phyloP scores from a whole-genome alignment of 1,140 invertebrate genomes.

The Xylocopa sonorina region DNA sequence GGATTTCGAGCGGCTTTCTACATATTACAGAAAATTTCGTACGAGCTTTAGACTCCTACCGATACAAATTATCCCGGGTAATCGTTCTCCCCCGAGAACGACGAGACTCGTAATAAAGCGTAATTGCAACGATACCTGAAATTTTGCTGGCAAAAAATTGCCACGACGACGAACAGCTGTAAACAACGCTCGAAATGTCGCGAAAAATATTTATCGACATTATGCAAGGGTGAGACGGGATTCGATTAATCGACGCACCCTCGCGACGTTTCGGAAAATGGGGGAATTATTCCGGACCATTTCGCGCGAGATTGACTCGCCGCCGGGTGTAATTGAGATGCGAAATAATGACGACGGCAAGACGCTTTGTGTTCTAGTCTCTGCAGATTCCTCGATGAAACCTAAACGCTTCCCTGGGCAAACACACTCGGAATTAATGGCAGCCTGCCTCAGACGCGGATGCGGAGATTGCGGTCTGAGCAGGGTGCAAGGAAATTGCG shows the following conservation, averaged over 20 bases:
- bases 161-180: neutral
- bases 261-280: conserved; percentile 22
- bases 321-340: conserved; percentile 39
- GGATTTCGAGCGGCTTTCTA: neutral
- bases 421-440: conserved; percentile 18
- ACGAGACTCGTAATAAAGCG: neutral
- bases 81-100: conserved; percentile 20
- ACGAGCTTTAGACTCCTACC: conserved; percentile 46
- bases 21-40: conserved; percentile 21
- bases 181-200: neutral
- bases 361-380: conserved; percentile 27
- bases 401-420: conserved; percentile 14
- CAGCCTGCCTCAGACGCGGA: neutral
- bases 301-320: conserved; percentile 34
- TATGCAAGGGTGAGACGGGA: neutral
- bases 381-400: neutral
- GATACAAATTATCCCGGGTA: conserved; percentile 5
- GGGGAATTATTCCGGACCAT: conserved; percentile 41
- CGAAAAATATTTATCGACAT: conserved; percentile 12
- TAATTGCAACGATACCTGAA: too few species aligned
- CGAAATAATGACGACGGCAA: conserved; percentile 17
- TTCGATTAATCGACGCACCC: neutral
- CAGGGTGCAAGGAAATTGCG: neutral
- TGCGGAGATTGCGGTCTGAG: too few species aligned
- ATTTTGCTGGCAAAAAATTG: neutral